These are phyloP conservation scores for Ornithoptera alexandrae DNA, from an alignment of 2,888 invertebrate species.

Conservation along the genomic window DNA sequence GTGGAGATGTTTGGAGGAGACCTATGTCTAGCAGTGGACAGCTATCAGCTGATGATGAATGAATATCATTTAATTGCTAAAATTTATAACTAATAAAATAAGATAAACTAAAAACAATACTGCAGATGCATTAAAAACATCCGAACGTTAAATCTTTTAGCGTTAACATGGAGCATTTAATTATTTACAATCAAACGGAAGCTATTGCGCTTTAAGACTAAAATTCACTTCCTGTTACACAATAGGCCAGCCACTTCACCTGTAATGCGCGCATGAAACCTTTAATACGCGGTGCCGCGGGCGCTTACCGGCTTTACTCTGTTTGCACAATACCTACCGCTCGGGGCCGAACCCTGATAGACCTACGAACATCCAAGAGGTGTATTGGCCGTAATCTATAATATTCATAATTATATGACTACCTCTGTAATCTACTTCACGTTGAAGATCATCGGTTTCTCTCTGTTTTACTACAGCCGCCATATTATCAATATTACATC, in stretches of 20 bases:
- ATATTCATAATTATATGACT: background rate
- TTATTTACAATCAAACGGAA: slow-evolving; percentile 26
- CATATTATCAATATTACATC: too few relatives aligned
- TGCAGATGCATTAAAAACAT: slow-evolving; percentile 22
- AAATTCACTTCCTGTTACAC: slow-evolving; percentile 42
- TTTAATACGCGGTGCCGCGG: slow-evolving; percentile 45
- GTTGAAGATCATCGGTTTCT: background rate
- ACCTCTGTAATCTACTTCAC: background rate
- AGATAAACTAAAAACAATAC: background rate
- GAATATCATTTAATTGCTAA: too few relatives aligned
- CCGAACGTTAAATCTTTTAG: background rate
- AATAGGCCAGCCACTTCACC: slow-evolving; percentile 42
- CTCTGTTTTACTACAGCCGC: too few relatives aligned
- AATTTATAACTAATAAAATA: too few relatives aligned
- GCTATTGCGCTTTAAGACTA: slow-evolving; percentile 28
- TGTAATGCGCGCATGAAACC: slow-evolving; percentile 40
- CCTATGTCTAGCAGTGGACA: too few relatives aligned
- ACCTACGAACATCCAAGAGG: slow-evolving; percentile 34
- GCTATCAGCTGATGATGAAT: too few relatives aligned
- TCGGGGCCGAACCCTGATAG: slow-evolving; percentile 43
- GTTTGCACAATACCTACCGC: slow-evolving; percentile 69
- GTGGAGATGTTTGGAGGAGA: too few relatives aligned
- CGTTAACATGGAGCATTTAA: slow-evolving; percentile 13
- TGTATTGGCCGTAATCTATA: background rate
- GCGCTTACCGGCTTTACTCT: slow-evolving; percentile 70